These are phyloP conservation scores for Brachylomia viminalis DNA, from an alignment of 2,888 invertebrate species.

Conservation along the genomic window DNA sequence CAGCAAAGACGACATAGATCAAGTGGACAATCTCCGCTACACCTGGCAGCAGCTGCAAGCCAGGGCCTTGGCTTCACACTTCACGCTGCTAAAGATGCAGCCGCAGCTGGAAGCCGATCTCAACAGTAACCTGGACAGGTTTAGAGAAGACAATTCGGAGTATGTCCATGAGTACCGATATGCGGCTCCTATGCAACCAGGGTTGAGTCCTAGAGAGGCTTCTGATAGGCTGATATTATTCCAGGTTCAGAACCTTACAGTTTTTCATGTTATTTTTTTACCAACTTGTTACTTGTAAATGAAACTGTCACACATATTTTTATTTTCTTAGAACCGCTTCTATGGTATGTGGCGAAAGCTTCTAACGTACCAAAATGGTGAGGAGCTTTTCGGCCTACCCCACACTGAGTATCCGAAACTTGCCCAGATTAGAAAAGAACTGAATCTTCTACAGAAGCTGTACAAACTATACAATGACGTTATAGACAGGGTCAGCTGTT, in stretches of 20 bases:
- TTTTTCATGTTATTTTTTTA: neutral
- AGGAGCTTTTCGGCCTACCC: conserved; percentile 97
- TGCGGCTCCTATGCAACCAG: conserved; percentile 97
- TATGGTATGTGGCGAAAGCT: conserved; percentile 98
- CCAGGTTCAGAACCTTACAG: conserved; percentile 89
- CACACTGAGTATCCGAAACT: conserved; percentile 98
- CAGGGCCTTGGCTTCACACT: conserved; percentile 95
- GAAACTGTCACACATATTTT: neutral
- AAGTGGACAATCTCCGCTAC: conserved; percentile 97
- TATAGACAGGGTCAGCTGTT: conserved; percentile 98
- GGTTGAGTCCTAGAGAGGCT: conserved; percentile 97
- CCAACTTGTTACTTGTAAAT: neutral
- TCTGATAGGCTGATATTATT: conserved; percentile 97
- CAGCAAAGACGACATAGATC: conserved; percentile 96
- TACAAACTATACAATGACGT: conserved; percentile 99
- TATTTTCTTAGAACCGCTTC: conserved; percentile 94
- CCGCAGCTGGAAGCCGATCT: conserved; percentile 97
- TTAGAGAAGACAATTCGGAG: conserved; percentile 94
- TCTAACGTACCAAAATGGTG: conserved; percentile 98
- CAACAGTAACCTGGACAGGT: conserved; percentile 94
- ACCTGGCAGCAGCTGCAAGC: conserved; percentile 96
- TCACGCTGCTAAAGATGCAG: conserved; percentile 95
- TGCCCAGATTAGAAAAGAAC: conserved; percentile 97
- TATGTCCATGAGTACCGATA: conserved; percentile 95
- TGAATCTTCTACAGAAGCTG: conserved; percentile 98